These are phyloP conservation scores for Melozone crissalis DNA, from an alignment of 2,113 vertebrate species.

Conservation along the genomic window DNA sequence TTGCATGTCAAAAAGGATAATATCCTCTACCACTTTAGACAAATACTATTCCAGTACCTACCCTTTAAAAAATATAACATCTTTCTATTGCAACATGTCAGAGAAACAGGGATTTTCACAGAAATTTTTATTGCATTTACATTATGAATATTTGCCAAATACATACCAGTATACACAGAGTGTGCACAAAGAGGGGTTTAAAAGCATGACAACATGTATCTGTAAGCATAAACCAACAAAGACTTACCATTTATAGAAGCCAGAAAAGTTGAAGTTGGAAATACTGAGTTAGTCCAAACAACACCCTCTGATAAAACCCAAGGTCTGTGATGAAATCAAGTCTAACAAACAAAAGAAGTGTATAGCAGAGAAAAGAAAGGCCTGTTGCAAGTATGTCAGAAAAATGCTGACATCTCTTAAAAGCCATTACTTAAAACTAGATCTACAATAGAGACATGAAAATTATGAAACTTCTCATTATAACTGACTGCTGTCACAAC, in stretches of 20 bases:
- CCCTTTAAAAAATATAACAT: not conserved
- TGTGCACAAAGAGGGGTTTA: not conserved
- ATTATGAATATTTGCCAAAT: not conserved
- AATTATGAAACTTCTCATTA: not conserved
- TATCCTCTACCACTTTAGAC: not conserved
- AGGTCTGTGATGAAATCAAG: constrained; percentile 62
- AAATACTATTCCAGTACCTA: not conserved
- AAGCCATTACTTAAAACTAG: not conserved
- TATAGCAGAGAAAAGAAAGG: not conserved
- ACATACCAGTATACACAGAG: not conserved
- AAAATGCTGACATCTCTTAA: not conserved
- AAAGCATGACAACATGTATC: constrained; percentile 1
- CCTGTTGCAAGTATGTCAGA: not conserved
- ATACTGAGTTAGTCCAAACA: constrained; percentile 38
- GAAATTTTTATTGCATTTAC: not conserved
- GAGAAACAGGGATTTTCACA: not conserved
- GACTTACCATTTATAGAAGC: not conserved
- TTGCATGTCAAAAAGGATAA: not conserved
- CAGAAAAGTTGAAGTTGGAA: constrained; percentile 32
- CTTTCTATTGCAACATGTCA: not conserved
- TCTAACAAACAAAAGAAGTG: constrained; percentile 29
- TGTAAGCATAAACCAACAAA: not conserved
- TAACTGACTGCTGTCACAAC: not conserved
- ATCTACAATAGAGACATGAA: not conserved
- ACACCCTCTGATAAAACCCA: constrained; percentile 46